Evolutionary conservation across 2,888 invertebrate genomes (phyloP).

Genomic region (Protodeltote pygarga): DNA sequence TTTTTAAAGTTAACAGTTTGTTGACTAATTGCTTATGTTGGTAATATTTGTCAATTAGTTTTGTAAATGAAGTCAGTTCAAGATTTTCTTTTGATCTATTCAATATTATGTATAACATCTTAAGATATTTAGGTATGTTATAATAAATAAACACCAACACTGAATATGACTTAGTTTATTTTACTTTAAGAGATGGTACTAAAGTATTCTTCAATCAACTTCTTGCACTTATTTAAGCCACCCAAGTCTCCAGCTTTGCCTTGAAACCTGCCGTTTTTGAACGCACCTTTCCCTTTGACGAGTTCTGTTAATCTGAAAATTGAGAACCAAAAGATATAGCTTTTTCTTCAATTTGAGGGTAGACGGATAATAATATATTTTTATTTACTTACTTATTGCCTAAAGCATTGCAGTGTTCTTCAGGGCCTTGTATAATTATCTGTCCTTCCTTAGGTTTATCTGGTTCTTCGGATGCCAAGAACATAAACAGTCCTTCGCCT

Average conservation of each 20-base stretch:
- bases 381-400: constrained; percentile 87
- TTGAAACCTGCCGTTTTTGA: constrained; percentile 91
- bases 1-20: too few relatives aligned
- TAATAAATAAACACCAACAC: too few relatives aligned
- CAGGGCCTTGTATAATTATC: constrained; percentile 86
- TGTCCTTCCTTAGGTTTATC: constrained; percentile 86
- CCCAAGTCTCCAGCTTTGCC: constrained; percentile 91
- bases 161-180: too few relatives aligned
- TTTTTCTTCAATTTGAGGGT: background rate
- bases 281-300: constrained; percentile 92
- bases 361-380: background rate
- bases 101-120: too few relatives aligned
- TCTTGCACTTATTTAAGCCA: constrained; percentile 88
- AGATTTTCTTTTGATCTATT: too few relatives aligned
- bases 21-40: too few relatives aligned
- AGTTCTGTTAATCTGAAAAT: constrained; percentile 88
- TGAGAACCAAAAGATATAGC: background rate
- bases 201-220: constrained; percentile 88
- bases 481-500: constrained; percentile 86
- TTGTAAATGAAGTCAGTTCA: too few relatives aligned
- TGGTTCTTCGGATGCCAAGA: constrained; percentile 91
- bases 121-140: too few relatives aligned
- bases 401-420: constrained; percentile 83
- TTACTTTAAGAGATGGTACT: constrained; percentile 46
- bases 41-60: too few relatives aligned